Percentiles rank a stretch among this genome's conserved stretches.
These are phyloP conservation scores for Atrichornis clamosus DNA, from an alignment of 2,113 vertebrate genomes.

Conservation along the genomic window DNA sequence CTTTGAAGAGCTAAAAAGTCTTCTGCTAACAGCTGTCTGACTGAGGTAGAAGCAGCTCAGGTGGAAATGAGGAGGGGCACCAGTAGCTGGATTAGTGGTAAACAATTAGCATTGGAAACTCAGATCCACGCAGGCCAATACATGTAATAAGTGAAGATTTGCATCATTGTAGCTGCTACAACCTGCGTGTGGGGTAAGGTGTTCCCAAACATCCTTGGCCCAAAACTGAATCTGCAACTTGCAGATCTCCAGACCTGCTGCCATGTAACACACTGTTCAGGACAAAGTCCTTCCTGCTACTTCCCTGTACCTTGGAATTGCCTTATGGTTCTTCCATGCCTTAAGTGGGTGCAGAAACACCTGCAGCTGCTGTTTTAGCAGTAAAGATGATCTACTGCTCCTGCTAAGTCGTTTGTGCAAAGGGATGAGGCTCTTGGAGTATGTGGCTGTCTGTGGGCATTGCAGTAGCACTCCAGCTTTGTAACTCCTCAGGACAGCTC, in stretches of 20 bases:
- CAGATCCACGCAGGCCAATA: not conserved
- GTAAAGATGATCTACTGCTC: not conserved
- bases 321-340: not conserved
- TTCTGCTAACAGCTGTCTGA: not conserved
- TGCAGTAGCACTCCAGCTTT: not conserved
- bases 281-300: too few species aligned
- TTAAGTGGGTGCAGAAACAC: not conserved
- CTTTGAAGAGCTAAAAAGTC: not conserved
- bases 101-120: not conserved
- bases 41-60: not conserved
- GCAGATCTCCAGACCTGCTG: not conserved
- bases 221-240: not conserved
- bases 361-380: not conserved
- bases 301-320: not conserved
- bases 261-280: not conserved
- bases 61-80: not conserved
- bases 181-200: not conserved
- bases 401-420: not conserved
- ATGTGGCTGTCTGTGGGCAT: not conserved
- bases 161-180: not conserved
- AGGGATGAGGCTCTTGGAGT: not conserved
- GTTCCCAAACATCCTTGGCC: not conserved
- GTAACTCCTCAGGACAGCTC: not conserved
- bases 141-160: not conserved
- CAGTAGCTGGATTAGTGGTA: not conserved